Percentiles rank a stretch among this genome's conserved stretches.
Conservation (phyloP, 2,888 invertebrate genomes). For the Drosophila melanosoma region DNA sequence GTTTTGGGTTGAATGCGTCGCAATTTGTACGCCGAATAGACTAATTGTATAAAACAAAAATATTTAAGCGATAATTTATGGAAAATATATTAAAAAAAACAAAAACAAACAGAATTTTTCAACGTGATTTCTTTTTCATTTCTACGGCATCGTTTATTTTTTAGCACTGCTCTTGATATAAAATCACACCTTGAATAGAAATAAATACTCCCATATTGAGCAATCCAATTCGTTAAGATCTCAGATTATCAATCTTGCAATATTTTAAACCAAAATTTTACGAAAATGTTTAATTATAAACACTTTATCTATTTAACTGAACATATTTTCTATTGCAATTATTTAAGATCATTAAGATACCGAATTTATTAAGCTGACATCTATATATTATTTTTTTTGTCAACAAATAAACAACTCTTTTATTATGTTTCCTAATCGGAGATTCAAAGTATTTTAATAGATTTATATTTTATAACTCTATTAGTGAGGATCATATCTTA, state of each 20-base stretch:
- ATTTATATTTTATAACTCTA: no score
- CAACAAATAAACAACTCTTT: no score
- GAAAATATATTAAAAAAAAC: constrained; percentile 56
- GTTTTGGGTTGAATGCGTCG: constrained; percentile 45
- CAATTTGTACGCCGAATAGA: constrained; percentile 52
- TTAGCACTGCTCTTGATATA: neutral
- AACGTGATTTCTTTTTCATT: neutral
- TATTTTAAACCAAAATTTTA: neutral
- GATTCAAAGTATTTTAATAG: no score
- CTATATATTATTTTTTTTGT: no score
- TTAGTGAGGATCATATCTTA: no score
- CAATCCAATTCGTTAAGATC: neutral
- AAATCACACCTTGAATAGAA: neutral
- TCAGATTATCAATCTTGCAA: neutral
- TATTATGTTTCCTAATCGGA: no score
- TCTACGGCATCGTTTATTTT: no score
- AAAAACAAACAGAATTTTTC: constrained; percentile 17
- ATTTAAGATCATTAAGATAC: neutral
- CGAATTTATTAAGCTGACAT: neutral
- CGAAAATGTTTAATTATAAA: neutral
- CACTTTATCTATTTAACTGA: no score
- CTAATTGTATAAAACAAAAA: constrained; percentile 72
- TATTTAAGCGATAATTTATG: constrained; percentile 76
- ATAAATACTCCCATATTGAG: no score
- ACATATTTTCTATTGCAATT: neutral